Base-by-base conservation (phyloP, 2,113 vertebrate genomes). In the Rhinolophus sinicus region DNA sequence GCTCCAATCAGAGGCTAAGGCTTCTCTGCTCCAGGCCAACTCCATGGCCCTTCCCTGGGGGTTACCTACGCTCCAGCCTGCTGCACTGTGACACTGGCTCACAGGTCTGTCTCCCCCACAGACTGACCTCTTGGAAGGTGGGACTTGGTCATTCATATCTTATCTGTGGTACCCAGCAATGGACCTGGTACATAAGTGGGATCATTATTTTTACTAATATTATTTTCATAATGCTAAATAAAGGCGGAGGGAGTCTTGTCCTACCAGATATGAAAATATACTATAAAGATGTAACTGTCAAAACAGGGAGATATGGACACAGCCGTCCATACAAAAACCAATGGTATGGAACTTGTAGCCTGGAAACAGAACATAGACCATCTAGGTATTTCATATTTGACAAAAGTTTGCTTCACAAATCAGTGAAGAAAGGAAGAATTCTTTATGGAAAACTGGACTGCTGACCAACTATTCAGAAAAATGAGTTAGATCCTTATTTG, bases 201-300 rank as follows among this genome's bases (percentile, higher is more conserved):
- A 65, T 83, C 44, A 28, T 82, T 78, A 58, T 83, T 78, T 58
- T 65, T 19, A 18, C 50, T 72, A 47, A 70, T 58, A 35, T 69
- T 88, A 62, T 96, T 60, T 77, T 82, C 88, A 40, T 40, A 60
- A 90, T 76, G 44, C 62, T 83, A 50, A 94, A 75, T 50, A 50
- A 50, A 50, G 76, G 47, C 64, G 52, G 22, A 83, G 22, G 35
- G 22, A 1, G 11, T 76, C 40, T 44, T 82, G 84, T 88, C 30
- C 35, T 69, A 77, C 35, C 21, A 80, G 50, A 87, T 52, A 21
- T 26, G 33, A 92, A 84, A 90, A 30, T 12, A 58, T 18, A 21
- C 38, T 15, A n/a, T 62, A 82, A 90, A 73, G 30, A 38, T 22
- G 0, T 16, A 54, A 54, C 11, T 67, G 15, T 86, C 40, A 83